Base-by-base conservation (phyloP, 1,140 invertebrate genomes). In the Palaemon carinicauda region DNA sequence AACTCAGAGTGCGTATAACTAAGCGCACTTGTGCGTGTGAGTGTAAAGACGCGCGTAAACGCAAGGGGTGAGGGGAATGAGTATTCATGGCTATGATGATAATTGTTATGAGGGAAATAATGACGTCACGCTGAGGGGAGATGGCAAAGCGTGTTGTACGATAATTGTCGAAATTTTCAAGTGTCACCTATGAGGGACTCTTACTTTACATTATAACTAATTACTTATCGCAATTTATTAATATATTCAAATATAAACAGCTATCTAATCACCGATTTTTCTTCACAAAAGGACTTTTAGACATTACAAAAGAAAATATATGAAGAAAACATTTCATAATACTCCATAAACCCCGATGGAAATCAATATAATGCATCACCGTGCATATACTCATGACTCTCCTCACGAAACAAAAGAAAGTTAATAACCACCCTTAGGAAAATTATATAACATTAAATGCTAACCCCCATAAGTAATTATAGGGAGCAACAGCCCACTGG, bases 31-130 rank as follows among this genome's bases (percentile, higher is more conserved):
- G 29, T 52, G 29, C 29, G 24, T 79, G 53, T 52, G 52, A 27
- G 77, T 24, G 77, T 21, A 53, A 53, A 27, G 31, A 65, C 19
- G 69, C 27, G 51, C 12, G 69, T 41, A 50, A 17, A 24, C 10
- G 73, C 7, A 19, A 19, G 10, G 78, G 14, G 78, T 27, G 69
- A 21, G 69, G 29, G 27, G 27, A 29, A 50, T 12, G 53, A 52
- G 82, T 65, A 84, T 84, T 74, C 81, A 82, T 82, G 71, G 41
- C 31, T 24, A 14, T 24, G 21, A 73, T 19, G 69, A 71, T 82
- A 82, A 82, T 82, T 82, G 80, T 82, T 82, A 82, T 75, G 81
- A 82, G 69, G 50, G 71, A 54, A 54, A 50, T 74, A 74, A 82
- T 82, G 81, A 82, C 81, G 71, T 74, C 81, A 82, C 80, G 56